These are phyloP conservation scores for Hirtodrosophila duncani DNA, from an alignment of 2,888 invertebrate genomes.

Conservation along the genomic window DNA sequence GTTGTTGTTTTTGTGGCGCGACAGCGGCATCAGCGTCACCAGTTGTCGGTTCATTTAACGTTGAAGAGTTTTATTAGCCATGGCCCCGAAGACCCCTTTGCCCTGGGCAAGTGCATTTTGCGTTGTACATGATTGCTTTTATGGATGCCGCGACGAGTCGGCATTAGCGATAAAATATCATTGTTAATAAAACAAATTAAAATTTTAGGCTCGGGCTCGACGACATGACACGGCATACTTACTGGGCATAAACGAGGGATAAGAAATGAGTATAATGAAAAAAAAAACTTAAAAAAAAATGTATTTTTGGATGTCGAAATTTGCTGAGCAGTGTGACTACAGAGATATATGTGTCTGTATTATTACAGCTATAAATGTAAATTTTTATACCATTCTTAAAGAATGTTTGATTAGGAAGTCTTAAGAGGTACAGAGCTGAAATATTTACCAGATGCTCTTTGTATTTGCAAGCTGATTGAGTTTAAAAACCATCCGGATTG, in stretches of 20 bases:
- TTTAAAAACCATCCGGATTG: too few species aligned
- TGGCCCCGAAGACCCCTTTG: conserved; percentile 23
- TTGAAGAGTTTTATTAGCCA: conserved; percentile 59
- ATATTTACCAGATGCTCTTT: too few species aligned
- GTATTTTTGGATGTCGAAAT: conserved; percentile 26
- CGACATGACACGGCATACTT: conserved; percentile 6
- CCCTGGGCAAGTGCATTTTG: conserved; percentile 56
- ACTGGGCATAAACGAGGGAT: too few species aligned
- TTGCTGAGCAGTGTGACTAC: too few species aligned
- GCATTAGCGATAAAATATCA: conserved; percentile 60
- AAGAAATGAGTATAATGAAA: background rate
- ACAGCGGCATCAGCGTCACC: too few species aligned
- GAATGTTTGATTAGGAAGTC: too few species aligned
- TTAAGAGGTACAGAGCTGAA: too few species aligned
- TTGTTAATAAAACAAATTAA: conserved; percentile 66
- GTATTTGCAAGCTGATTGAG: too few species aligned
- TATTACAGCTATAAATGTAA: too few species aligned
- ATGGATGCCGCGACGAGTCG: conserved; percentile 59
- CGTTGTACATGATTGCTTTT: conserved; percentile 43
- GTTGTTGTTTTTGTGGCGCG: conserved; percentile 50
- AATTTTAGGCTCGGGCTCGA: conserved; percentile 15
- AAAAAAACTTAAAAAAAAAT: conserved; percentile 13
- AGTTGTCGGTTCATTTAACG: conserved; percentile 55
- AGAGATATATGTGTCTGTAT: too few species aligned
- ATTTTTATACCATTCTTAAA: too few species aligned